phyloP scores from a whole-genome alignment of 1,140 invertebrate genomes.

The Scaptomyza montana region DNA sequence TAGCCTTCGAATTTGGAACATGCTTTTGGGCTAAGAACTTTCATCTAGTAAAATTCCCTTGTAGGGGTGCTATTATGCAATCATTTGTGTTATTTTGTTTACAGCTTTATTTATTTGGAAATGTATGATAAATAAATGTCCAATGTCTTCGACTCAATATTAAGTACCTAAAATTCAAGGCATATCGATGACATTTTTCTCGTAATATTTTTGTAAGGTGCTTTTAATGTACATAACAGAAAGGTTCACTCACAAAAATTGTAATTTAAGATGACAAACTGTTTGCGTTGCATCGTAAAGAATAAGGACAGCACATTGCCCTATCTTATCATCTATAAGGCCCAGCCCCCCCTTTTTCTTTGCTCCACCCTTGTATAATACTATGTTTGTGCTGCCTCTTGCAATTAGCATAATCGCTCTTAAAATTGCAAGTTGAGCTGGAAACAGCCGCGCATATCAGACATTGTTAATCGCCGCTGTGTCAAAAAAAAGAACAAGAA shows the following conservation, averaged over 20 bases:
- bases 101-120: too few relatives aligned
- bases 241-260: neutral
- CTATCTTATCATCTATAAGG: constrained; percentile 19
- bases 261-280: constrained; percentile 21
- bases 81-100: too few relatives aligned
- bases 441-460: constrained; percentile 55
- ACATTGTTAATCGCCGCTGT: constrained; percentile 54
- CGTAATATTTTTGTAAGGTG: too few relatives aligned
- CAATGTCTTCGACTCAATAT: too few relatives aligned
- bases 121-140: too few relatives aligned
- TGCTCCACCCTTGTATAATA: neutral
- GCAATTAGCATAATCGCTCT: constrained; percentile 81
- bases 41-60: neutral
- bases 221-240: too few relatives aligned
- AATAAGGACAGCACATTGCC: constrained; percentile 12
- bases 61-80: too few relatives aligned
- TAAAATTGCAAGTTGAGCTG: constrained; percentile 68
- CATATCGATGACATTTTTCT: too few relatives aligned
- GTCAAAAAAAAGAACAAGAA: constrained; percentile 1
- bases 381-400: constrained; percentile 26
- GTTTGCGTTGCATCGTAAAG: constrained; percentile 16
- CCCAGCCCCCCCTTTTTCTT: neutral
- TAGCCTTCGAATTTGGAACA: constrained; percentile 49
- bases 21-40: too few relatives aligned
- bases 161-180: too few relatives aligned